Base-by-base conservation (phyloP, 2,888 invertebrate genomes). In the Trissolcus japonicus region DNA sequence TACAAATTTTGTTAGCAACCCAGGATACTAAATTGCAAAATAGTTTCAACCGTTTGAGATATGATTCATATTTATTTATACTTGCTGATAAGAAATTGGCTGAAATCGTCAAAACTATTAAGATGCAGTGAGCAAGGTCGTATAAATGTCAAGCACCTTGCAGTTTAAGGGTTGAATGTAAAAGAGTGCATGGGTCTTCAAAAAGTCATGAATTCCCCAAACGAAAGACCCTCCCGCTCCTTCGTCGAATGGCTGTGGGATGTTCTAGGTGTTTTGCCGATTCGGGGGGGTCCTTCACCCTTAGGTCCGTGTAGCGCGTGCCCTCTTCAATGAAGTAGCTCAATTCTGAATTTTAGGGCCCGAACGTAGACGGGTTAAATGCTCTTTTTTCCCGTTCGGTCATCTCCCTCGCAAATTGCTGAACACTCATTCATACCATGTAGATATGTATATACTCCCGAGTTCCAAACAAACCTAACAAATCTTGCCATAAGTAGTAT, bases 251-350 rank as follows among this genome's bases (percentile, higher is more conserved):
- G 84, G 86, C 82, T 80, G 80, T 80, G 83, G 85, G 82, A 82
- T 82, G 80, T 81, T 80, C 83, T 84, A 84, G 86, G 85, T 85
- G 83, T 84, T 82, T 76, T 79, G 78, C 79, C 81, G 81, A 84
- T 83, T 84, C 82, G 19, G 84, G 86, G 85, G 85, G 83, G 71
- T 83, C 83, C 81, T 79, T 80, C 79, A 79, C 82, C 80, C 81
- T 56, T 75, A 66, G 63, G 78, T 80, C 81, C 81, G 81, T 35
- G 35, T 72, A 84, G 83, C 86, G 86, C 87, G 87, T 88, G 87
- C 86, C 87, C 87, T 88, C 87, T 86, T 88, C 87, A 88, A 85
- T 88, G 85, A 83, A 86, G 86, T 82, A 83, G 83, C 59, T 69
- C 68, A 48, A 68, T 67, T 25, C 63, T 55, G 66, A 79, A 76